Conservation (phyloP, 2,113 vertebrate species). For the Indicator maculatus region DNA sequence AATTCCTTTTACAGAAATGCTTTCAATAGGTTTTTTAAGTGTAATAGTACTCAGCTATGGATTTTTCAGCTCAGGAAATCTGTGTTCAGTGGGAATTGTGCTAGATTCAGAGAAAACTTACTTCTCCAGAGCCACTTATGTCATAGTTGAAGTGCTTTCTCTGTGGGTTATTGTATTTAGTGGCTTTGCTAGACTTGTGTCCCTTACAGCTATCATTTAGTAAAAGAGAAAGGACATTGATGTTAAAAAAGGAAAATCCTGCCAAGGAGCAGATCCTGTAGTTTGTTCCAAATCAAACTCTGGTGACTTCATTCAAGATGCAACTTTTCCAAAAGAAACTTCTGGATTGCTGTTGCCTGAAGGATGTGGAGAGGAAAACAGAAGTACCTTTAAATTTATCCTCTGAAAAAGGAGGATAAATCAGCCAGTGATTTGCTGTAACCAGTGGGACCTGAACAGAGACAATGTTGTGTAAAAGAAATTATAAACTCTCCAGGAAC, state of each 20-base stretch:
- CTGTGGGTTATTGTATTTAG: not conserved
- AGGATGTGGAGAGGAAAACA: not conserved
- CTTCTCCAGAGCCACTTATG: not conserved
- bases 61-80: slow-evolving; percentile 1
- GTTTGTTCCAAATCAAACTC: not conserved
- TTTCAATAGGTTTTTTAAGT: not conserved
- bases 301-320: not conserved
- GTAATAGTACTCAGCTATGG: not conserved
- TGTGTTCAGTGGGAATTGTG: not conserved
- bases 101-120: not conserved
- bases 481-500: not conserved
- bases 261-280: not conserved
- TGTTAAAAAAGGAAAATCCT: not conserved
- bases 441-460: not conserved
- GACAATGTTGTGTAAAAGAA: not conserved
- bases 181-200: not conserved
- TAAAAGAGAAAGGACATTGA: no score
- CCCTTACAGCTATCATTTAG: not conserved
- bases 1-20: not conserved
- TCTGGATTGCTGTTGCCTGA: not conserved
- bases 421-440: not conserved
- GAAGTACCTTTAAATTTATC: not conserved
- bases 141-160: not conserved
- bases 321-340: not conserved
- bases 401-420: not conserved